phyloP scores from a whole-genome alignment of 1,140 invertebrate genomes.

The Sweltsa coloradensis region DNA sequence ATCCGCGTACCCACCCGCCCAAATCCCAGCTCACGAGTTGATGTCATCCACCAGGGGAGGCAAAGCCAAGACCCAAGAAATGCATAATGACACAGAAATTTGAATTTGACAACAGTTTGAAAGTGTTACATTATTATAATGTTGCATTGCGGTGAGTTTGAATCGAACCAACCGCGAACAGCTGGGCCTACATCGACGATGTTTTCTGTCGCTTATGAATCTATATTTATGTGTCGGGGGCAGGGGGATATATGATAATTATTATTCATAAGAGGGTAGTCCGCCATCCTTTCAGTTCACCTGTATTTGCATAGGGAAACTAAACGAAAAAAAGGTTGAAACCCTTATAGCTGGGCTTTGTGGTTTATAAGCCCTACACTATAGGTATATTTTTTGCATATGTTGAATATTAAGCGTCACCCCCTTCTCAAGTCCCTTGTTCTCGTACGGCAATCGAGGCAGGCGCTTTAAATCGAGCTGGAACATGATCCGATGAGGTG shows the following conservation, averaged over 20 bases:
- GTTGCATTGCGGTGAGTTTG: neutral
- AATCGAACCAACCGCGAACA: neutral
- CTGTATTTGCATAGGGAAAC: slow-evolving; percentile 7
- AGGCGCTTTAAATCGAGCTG: slow-evolving; percentile 2
- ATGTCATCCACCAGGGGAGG: no score
- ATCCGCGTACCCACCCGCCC: no score
- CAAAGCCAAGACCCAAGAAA: no score
- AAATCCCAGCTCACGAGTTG: no score
- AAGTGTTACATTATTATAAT: neutral
- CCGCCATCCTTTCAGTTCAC: slow-evolving; percentile 1
- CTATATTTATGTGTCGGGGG: no score
- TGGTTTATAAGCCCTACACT: slow-evolving; percentile 3
- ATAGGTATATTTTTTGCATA: slow-evolving; percentile 1
- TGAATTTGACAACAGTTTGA: neutral
- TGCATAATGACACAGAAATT: neutral
- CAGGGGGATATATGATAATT: slow-evolving; percentile 1
- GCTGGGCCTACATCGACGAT: neutral
- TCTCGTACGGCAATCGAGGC: neutral
- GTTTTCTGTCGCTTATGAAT: neutral
- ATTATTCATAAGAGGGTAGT: slow-evolving; percentile 4
- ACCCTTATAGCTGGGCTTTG: neutral
- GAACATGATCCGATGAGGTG: slow-evolving; percentile 7
- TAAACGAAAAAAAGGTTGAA: neutral
- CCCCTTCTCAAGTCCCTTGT: neutral
- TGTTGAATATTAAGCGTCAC: slow-evolving; percentile 1